Percentiles rank a stretch among this genome's conserved stretches.
Conservation (phyloP, 2,888 invertebrate genomes). For the Harpalus rufipes region DNA sequence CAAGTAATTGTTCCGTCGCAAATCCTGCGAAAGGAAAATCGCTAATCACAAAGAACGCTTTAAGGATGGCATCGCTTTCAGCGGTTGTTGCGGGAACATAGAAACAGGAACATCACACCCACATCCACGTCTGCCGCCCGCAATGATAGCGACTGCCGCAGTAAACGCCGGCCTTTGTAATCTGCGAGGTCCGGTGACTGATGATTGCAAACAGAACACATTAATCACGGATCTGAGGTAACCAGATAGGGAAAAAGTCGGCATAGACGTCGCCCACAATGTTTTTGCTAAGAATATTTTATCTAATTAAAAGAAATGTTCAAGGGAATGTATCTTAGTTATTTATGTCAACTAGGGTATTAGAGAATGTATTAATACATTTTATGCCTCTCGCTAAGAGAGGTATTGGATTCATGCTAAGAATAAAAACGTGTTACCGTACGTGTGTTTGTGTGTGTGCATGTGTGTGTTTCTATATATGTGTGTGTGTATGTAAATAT, state of each 20-base stretch:
- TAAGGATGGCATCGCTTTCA: constrained; percentile 51
- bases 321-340: too few species aligned
- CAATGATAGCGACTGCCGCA: constrained; percentile 43
- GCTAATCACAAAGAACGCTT: constrained; percentile 53
- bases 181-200: constrained; percentile 64
- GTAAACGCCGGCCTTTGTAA: constrained; percentile 59
- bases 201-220: constrained; percentile 65
- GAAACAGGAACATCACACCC: constrained; percentile 1
- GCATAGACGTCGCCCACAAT: not conserved
- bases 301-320: not conserved
- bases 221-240: constrained; percentile 61
- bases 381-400: too few species aligned
- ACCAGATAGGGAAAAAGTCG: constrained; percentile 49
- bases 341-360: too few species aligned
- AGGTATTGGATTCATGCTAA: too few species aligned
- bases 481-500: too few species aligned
- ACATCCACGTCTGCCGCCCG: constrained; percentile 6
- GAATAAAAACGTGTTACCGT: too few species aligned
- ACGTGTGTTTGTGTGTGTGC: too few species aligned
- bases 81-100: not conserved
- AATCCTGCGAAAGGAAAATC: constrained; percentile 34
- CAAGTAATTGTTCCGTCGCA: constrained; percentile 56
- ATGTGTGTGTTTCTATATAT: too few species aligned
- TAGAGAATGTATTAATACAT: too few species aligned
- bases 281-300: not conserved